Base-by-base conservation (phyloP, 2,888 invertebrate genomes). In the Diplolepis rosae region DNA sequence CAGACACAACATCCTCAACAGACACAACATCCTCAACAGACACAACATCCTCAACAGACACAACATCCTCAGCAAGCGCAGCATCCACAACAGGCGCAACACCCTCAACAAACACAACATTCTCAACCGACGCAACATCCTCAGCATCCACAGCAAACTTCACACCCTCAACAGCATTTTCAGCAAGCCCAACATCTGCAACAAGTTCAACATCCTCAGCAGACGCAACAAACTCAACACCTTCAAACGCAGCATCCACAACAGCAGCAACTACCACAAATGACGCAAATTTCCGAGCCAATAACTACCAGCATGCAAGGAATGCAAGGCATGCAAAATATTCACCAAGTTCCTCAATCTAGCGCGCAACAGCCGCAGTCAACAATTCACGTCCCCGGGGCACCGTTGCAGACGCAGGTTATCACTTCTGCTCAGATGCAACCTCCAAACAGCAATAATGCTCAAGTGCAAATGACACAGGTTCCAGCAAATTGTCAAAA, bases 361-460 rank as follows among this genome's bases (percentile, higher is more conserved):
- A 75, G 76, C 67, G 74, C 77, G 56, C 85, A 82, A 56, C 85
- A 82, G 65, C 83, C 82, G 72, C 80, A 83, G 69, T 79, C 83
- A 52, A 73, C 82, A 42, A 74, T 82, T 71, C 84, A 84, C 66
- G 78, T 80, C 28, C 79, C 79, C 13, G 83, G 80, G 66, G 75
- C 82, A 39, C 71, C 81, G 42, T 80, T 83, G 42, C 85, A 86
- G 68, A 76, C 85, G 27, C 83, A 85, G 75, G 86, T 85, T 88
- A 84, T 90, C 87, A 73, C 87, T 87, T 77, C 90, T 88, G 82
- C 91, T 89, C 84, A 91, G 79, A 90, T 91, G 77, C 89, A 90
- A 72, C 90, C 70, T 90, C 91, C 48, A 56, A 11, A 67, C 71
- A 80, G 75, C 72, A 84, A 78, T 71, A 84, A 74, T 67, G 75